A percentile compares a stretch with the other conserved stretches of the same genome.
Evolutionary conservation across 2,797 vertebrate species (phyloP).

Genomic region (Holocentrus rufus): DNA sequence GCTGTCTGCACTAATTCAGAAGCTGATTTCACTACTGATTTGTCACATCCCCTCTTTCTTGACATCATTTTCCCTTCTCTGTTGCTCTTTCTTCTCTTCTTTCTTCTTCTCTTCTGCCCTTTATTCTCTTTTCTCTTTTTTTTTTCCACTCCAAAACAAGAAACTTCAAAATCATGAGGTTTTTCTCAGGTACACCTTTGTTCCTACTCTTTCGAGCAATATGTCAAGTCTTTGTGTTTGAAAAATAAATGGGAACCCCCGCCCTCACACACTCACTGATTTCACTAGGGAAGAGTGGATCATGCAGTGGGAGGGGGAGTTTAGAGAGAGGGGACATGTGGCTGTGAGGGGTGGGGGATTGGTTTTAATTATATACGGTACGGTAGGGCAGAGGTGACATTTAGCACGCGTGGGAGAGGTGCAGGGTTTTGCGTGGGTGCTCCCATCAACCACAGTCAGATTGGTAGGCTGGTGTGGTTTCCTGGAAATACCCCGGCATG

Average conservation of each 20-base stretch:
- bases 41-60: conserved; percentile 22
- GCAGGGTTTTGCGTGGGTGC: conserved; percentile 56
- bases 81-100: conserved; percentile 29
- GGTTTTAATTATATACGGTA: conserved; percentile 61
- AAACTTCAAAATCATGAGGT: conserved; percentile 30
- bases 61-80: conserved; percentile 20
- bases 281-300: conserved; percentile 35
- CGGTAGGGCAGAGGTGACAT: conserved; percentile 73
- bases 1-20: conserved; percentile 48
- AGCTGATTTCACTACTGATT: conserved; percentile 35
- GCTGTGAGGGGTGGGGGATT: conserved; percentile 54
- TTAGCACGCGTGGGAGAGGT: conserved; percentile 66
- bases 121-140: conserved; percentile 39
- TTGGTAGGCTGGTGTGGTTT: conserved; percentile 63
- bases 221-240: conserved; percentile 34
- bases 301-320: conserved; percentile 66
- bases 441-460: conserved; percentile 43
- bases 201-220: conserved; percentile 62
- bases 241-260: conserved; percentile 40
- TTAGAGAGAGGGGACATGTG: conserved; percentile 51
- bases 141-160: conserved; percentile 40
- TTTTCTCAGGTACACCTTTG: conserved; percentile 59
- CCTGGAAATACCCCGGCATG: conserved; percentile 78
- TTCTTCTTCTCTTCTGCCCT: too few relatives aligned
- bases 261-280: conserved; percentile 19